phyloP scores from a whole-genome alignment of 2,888 invertebrate species.

The Alcis repandata region DNA sequence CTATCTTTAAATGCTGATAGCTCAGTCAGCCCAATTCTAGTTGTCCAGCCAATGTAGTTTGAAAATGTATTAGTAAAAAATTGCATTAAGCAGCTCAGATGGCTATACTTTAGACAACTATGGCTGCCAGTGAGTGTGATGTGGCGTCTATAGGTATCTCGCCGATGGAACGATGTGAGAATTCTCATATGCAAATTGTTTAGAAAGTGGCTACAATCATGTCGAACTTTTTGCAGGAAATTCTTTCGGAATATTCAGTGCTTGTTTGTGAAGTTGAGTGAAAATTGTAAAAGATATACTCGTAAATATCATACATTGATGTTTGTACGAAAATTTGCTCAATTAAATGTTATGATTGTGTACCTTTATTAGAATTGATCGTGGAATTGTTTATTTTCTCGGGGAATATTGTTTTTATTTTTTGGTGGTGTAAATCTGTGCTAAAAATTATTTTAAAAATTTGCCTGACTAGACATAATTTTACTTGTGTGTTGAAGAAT shows the following conservation, averaged over 20 bases:
- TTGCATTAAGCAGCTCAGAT: too few species aligned
- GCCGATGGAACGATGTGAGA: conserved; percentile 53
- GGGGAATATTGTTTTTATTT: too few species aligned
- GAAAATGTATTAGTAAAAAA: too few species aligned
- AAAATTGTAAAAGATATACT: conserved; percentile 12
- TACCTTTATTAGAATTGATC: background rate
- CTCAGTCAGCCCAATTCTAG: too few species aligned
- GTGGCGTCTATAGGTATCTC: conserved; percentile 31
- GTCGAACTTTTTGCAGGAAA: conserved; percentile 42
- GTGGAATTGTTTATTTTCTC: too few species aligned
- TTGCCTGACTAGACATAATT: too few species aligned
- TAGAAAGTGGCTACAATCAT: conserved; percentile 54
- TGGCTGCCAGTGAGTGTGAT: background rate
- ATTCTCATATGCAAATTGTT: conserved; percentile 61
- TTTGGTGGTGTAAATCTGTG: too few species aligned
- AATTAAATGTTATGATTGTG: background rate
- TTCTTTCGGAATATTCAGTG: conserved; percentile 39
- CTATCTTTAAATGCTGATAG: too few species aligned
- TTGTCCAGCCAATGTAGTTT: too few species aligned
- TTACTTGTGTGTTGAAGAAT: too few species aligned
- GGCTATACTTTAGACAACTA: too few species aligned
- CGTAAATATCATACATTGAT: background rate
- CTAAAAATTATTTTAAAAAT: too few species aligned
- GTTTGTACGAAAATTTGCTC: background rate
- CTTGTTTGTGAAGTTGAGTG: conserved; percentile 22